Conservation (phyloP, 2,797 vertebrate genomes). For the Macrochelys suwanniensis region DNA sequence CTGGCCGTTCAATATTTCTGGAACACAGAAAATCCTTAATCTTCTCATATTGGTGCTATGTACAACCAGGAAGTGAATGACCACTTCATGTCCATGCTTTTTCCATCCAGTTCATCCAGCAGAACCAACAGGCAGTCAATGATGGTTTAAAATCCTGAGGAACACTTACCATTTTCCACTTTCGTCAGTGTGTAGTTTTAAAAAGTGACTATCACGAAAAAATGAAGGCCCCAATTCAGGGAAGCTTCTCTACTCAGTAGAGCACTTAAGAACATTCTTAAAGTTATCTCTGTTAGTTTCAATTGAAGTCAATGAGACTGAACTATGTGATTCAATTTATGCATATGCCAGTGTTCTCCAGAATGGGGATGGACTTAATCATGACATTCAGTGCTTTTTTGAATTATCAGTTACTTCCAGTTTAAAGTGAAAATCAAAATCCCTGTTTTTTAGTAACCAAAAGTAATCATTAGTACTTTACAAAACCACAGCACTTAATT, state of each 20-base stretch:
- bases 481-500: neutral
- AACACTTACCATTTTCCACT: neutral
- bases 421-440: neutral
- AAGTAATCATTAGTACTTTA: neutral
- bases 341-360: neutral
- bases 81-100: neutral
- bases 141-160: neutral
- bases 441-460: neutral
- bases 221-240: neutral
- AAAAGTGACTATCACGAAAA: neutral
- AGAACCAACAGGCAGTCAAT: neutral
- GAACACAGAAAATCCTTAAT: neutral
- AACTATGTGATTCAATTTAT: neutral
- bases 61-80: neutral
- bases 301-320: neutral
- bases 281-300: neutral
- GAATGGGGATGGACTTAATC: neutral
- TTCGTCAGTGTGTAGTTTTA: neutral
- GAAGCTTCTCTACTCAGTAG: neutral
- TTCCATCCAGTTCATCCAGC: neutral
- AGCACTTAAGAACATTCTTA: neutral
- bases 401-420: neutral
- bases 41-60: neutral
- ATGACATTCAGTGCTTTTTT: neutral
- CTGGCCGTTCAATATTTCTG: neutral